phyloP scores from a whole-genome alignment of 2,888 invertebrate genomes.

The Mesopsocus fuscifrons region DNA sequence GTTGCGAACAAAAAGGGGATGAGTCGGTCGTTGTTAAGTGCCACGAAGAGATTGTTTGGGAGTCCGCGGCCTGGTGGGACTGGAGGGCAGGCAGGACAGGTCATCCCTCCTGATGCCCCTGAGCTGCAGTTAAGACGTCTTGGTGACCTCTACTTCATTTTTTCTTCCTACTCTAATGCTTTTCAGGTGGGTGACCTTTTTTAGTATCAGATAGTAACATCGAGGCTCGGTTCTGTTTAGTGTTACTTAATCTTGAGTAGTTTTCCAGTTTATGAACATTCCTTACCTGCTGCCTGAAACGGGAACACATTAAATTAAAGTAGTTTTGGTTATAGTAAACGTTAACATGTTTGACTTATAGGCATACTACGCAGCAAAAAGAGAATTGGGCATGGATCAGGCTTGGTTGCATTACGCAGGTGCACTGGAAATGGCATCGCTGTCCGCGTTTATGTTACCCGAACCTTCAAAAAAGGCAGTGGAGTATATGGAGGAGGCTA shows the following conservation, averaged over 20 bases:
- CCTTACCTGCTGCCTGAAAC: no score
- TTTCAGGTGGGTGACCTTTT: slow-evolving; percentile 42
- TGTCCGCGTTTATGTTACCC: slow-evolving; percentile 77
- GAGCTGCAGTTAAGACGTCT: slow-evolving; percentile 84
- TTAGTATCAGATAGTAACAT: no score
- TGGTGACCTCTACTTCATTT: slow-evolving; percentile 92
- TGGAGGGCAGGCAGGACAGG: slow-evolving; percentile 49
- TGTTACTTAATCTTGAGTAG: no score
- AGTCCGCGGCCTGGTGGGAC: slow-evolving; percentile 53
- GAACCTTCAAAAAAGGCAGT: slow-evolving; percentile 58
- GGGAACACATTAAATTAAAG: no score
- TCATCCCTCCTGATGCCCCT: slow-evolving; percentile 66
- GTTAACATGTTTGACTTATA: no score
- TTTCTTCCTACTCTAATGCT: slow-evolving; percentile 80
- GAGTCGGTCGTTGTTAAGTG: slow-evolving; percentile 79
- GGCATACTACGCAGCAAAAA: slow-evolving; percentile 89
- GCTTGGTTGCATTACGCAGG: slow-evolving; percentile 97
- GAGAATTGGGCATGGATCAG: slow-evolving; percentile 91
- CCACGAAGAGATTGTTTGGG: slow-evolving; percentile 90
- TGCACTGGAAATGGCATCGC: slow-evolving; percentile 88
- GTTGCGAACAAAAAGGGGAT: slow-evolving; percentile 79
- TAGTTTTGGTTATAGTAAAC: no score
- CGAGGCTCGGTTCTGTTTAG: no score
- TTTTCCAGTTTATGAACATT: no score
- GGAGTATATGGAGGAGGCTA: slow-evolving; percentile 89